These are phyloP conservation scores for Ridgeia piscesae DNA, from an alignment of 1,140 invertebrate species.

Conservation along the genomic window DNA sequence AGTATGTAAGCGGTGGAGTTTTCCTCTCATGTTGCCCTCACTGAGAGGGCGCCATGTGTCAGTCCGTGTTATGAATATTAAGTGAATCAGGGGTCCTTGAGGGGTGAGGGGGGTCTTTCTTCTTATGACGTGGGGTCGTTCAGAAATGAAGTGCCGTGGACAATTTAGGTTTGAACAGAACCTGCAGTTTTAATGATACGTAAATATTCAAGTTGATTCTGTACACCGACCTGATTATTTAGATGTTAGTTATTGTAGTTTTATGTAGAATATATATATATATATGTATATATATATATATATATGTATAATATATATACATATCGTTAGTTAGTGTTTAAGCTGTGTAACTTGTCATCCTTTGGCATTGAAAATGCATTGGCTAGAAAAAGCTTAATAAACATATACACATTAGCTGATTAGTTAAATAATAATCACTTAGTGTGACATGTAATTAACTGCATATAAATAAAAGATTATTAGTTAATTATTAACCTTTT, in stretches of 20 bases:
- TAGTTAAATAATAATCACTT: too few relatives aligned
- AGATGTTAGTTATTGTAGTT: too few relatives aligned
- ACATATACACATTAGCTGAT: too few relatives aligned
- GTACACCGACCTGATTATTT: background rate
- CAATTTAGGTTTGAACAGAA: background rate
- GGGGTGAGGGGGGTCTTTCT: background rate
- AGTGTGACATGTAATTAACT: too few relatives aligned
- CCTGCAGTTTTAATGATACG: background rate
- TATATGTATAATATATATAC: background rate
- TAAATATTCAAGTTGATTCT: background rate
- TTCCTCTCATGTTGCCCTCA: background rate
- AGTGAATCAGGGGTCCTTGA: background rate
- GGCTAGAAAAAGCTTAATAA: too few relatives aligned
- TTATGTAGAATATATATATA: background rate
- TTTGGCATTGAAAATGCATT: too few relatives aligned
- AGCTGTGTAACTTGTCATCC: too few relatives aligned
- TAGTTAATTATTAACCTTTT: too few relatives aligned
- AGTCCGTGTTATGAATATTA: background rate
- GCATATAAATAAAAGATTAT: too few relatives aligned
- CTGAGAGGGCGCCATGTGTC: background rate
- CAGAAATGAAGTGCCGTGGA: background rate
- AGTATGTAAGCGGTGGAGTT: background rate
- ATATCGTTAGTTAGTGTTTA: too few relatives aligned
- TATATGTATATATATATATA: background rate
- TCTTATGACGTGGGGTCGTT: background rate